Evolutionary conservation across 2,888 invertebrate genomes (phyloP), one percentile per base, ranked within the genome.

Genomic region (Rhyacophila evoluta): DNA sequence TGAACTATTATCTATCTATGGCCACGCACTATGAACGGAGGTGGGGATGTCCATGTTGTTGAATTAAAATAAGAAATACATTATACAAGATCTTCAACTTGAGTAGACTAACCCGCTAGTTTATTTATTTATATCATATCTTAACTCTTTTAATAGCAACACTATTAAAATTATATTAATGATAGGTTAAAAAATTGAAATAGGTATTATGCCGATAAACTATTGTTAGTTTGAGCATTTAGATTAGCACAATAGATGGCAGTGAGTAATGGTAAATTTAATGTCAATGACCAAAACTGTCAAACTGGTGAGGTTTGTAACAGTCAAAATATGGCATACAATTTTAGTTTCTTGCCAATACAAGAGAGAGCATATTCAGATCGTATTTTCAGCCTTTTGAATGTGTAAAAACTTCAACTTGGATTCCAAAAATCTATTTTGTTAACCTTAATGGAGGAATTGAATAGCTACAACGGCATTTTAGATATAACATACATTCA

Each of bases 361-460:
- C 15, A 55, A 55, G 19, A 55, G 55, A 55, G 55, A 55, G 55
- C 55, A 55, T 19, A 25, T 15, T 55, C 55, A 55, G 55, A 55
- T 55, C 55, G 2, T 55, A 19, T 8, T 55, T 55, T 25, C 55
- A 55, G 55, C 55, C 55, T 19, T 55, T 19, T 55, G 19, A 19
- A 25, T 55, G 10, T 25, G 19, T 25, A 55, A 25, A 12, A 55
- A 19, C 25, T 55, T 55, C 15, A 5, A 19, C 2, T 25, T 25
- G 25, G 2, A 25, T 39, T 39, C 15, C 39, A 39, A 39, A 3
- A 15, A 39, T 15, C 15, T 39, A 12, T 15, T 39, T 39, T 12
- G 15, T n/a, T 15, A 39, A 39, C 6, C 8, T 41, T 41, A 11
- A 15, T 15, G 19, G 55, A 55, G 55, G 55, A 55, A 55, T 55